phyloP scores from a whole-genome alignment of 2,888 invertebrate genomes.

The Acrocyrtus sp. region DNA sequence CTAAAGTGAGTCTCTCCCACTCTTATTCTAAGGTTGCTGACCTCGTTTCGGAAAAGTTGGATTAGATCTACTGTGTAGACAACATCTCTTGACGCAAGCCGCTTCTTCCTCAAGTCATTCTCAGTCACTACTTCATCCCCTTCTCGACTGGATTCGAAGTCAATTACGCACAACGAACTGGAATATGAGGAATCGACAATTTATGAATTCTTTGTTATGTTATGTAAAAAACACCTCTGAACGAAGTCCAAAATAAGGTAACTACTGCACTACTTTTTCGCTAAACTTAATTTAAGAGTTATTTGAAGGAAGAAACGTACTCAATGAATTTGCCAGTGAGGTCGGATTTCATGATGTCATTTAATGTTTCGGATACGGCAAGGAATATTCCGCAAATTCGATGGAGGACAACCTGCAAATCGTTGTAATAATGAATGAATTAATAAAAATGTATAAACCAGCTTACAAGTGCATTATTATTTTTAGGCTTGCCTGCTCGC shows the following conservation, averaged over 20 bases:
- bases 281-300: no score
- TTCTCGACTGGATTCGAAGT: conserved; percentile 64
- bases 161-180: conserved; percentile 62
- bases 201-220: not conserved
- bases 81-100: conserved; percentile 78
- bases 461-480: no score
- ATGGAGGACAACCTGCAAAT: conserved; percentile 77
- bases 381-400: conserved; percentile 79
- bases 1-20: conserved; percentile 82
- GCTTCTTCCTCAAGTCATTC: conserved; percentile 78
- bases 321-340: conserved; percentile 73
- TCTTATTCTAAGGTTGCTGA: conserved; percentile 76
- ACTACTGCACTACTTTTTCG: no score
- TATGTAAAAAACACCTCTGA: not conserved
- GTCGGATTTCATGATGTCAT: conserved; percentile 81
- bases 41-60: conserved; percentile 68
- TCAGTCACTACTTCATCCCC: conserved; percentile 74
- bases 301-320: no score
- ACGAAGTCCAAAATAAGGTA: no score
- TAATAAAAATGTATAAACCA: not conserved
- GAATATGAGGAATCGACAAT: no score
- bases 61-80: conserved; percentile 80
- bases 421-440: conserved; percentile 72
- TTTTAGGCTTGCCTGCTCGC: conserved; percentile 65
- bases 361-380: conserved; percentile 79